phyloP scores from a whole-genome alignment of 2,797 vertebrate species.

The Oreochromis mossambicus region DNA sequence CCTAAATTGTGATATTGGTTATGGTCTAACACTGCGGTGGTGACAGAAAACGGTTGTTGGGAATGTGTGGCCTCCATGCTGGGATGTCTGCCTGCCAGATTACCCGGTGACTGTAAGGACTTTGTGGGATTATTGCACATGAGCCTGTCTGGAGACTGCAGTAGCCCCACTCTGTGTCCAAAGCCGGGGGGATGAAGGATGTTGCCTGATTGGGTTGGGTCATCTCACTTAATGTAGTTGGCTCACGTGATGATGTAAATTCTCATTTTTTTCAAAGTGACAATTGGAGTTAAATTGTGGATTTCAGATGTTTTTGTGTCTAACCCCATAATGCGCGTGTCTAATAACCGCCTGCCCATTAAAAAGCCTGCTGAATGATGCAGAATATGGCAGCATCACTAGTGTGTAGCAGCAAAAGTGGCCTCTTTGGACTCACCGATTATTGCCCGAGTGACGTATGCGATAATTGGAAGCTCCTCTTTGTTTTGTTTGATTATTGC shows the following conservation, averaged over 20 bases:
- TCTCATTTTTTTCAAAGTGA: not conserved
- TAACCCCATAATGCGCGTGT: not conserved
- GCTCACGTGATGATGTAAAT: not conserved
- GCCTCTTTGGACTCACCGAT: not conserved
- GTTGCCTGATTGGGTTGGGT: not conserved
- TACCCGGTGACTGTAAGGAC: constrained; percentile 56
- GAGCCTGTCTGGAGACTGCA: constrained; percentile 64
- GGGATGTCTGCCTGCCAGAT: constrained; percentile 55
- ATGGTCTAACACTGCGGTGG: not conserved
- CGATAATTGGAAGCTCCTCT: constrained; percentile 27
- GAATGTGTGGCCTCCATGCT: not conserved
- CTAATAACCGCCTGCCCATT: not conserved
- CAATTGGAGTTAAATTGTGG: not conserved
- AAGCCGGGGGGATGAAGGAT: not conserved
- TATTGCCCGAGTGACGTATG: not conserved
- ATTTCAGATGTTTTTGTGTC: not conserved
- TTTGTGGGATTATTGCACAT: constrained; percentile 65
- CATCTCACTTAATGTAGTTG: not conserved
- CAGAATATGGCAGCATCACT: not conserved
- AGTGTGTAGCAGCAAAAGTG: not conserved
- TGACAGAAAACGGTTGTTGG: not conserved
- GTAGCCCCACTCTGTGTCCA: constrained; percentile 11
- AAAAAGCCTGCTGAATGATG: not conserved
- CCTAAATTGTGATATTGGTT: not conserved
- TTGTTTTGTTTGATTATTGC: constrained; percentile 37